Evolutionary conservation across 1,140 invertebrate genomes (phyloP).

Genomic region (Muscidifurax raptorellus): DNA sequence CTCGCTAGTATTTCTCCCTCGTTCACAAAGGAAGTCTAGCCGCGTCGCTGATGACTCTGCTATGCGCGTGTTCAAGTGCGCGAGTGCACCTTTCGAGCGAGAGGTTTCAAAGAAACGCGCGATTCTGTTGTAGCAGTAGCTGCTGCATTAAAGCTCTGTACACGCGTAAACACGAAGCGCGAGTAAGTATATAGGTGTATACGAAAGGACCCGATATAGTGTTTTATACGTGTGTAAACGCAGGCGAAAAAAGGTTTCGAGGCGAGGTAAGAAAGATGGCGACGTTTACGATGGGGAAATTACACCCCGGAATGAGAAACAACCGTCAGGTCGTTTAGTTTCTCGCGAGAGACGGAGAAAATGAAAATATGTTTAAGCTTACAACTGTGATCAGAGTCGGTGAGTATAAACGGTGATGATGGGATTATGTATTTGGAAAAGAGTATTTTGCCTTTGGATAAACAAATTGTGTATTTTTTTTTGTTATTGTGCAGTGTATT

Average conservation of each 20-base stretch:
- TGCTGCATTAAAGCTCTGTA: neutral
- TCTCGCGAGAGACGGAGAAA: neutral
- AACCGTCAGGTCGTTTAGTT: neutral
- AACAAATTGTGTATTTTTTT: neutral
- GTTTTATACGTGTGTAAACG: neutral
- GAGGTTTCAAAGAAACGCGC: neutral
- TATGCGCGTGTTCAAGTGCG: slow-evolving; percentile 11
- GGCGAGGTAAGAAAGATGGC: neutral
- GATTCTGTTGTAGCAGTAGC: neutral
- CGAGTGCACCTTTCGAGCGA: neutral
- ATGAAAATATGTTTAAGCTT: neutral
- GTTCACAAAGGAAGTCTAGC: neutral
- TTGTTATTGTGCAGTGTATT: neutral
- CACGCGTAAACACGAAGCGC: neutral
- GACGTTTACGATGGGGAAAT: neutral
- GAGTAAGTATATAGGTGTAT: no score
- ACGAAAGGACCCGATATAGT: neutral
- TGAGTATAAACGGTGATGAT: neutral
- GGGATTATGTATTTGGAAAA: neutral
- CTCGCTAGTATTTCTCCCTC: neutral
- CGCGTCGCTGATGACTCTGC: neutral
- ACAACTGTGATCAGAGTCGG: neutral
- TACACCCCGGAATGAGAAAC: neutral
- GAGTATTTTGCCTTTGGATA: neutral
- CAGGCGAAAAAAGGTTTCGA: neutral